Conservation (phyloP, 2,888 invertebrate genomes). For the Maniola hyperantus region DNA sequence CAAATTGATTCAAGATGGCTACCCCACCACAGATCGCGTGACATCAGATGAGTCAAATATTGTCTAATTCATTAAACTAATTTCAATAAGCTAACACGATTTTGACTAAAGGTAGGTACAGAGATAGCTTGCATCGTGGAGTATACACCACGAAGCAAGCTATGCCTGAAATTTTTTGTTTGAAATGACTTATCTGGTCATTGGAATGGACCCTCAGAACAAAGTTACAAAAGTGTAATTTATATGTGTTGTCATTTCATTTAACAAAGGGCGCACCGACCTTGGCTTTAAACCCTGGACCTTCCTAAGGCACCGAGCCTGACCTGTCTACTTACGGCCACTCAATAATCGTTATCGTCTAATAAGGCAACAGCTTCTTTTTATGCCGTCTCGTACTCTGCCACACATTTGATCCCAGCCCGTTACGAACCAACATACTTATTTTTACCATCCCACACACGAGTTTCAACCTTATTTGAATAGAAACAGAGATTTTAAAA, state of each 20-base stretch:
- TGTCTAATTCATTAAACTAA: too few relatives aligned
- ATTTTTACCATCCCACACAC: neutral
- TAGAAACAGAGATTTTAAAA: conserved; percentile 22
- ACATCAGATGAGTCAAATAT: too few relatives aligned
- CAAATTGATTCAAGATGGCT: too few relatives aligned
- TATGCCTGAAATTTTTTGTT: too few relatives aligned
- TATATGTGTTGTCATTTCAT: too few relatives aligned
- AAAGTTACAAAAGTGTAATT: neutral
- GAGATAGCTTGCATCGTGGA: too few relatives aligned
- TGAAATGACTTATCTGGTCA: too few relatives aligned
- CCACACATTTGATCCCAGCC: conserved; percentile 62
- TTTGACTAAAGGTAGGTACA: too few relatives aligned
- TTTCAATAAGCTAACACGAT: too few relatives aligned
- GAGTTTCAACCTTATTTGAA: conserved; percentile 18
- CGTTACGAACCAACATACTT: conserved; percentile 52
- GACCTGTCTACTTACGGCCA: conserved; percentile 50
- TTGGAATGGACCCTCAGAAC: too few relatives aligned
- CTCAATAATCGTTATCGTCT: conserved; percentile 64
- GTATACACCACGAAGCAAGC: too few relatives aligned
- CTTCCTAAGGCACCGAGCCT: conserved; percentile 32
- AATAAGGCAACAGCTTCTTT: conserved; percentile 66
- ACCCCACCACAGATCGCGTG: too few relatives aligned
- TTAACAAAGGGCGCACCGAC: conserved; percentile 32
- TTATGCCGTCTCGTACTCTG: conserved; percentile 52
- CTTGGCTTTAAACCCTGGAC: conserved; percentile 39